Conservation (phyloP, 2,797 vertebrate genomes). For the Erithacus rubecula region DNA sequence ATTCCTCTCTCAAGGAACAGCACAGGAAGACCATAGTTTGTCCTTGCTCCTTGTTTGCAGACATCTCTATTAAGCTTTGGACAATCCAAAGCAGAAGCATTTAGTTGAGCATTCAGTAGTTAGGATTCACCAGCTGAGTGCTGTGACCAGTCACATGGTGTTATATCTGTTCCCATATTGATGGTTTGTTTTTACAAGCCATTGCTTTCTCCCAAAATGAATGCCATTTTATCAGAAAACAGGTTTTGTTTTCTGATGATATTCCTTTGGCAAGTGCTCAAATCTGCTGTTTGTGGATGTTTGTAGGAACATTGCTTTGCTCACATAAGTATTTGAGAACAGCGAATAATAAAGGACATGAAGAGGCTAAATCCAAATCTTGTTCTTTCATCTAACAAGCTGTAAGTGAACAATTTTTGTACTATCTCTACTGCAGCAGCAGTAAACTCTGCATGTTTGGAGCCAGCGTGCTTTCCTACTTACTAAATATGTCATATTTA, state of each 20-base stretch:
- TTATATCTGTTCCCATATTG: slow-evolving; percentile 21
- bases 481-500: slow-evolving; percentile 3
- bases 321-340: slow-evolving; percentile 57
- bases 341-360: slow-evolving; percentile 10
- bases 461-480: neutral
- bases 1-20: neutral
- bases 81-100: neutral
- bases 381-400: slow-evolving; percentile 4
- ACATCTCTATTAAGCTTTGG: neutral
- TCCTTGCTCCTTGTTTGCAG: neutral
- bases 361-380: slow-evolving; percentile 34
- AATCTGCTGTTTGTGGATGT: slow-evolving; percentile 62
- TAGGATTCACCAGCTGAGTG: neutral
- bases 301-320: slow-evolving; percentile 60
- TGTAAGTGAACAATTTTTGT: slow-evolving; percentile 38
- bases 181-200: slow-evolving; percentile 12
- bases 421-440: neutral
- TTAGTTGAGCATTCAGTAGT: neutral
- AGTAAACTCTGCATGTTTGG: neutral
- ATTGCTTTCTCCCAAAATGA: slow-evolving; percentile 28
- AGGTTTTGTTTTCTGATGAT: slow-evolving; percentile 67
- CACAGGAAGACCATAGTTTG: neutral
- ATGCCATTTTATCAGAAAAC: slow-evolving; percentile 63
- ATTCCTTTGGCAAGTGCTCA: slow-evolving; percentile 52
- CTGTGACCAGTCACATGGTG: neutral